These are phyloP conservation scores for Cyanocitta stelleri DNA, from an alignment of 2,113 vertebrate species.

Conservation along the genomic window DNA sequence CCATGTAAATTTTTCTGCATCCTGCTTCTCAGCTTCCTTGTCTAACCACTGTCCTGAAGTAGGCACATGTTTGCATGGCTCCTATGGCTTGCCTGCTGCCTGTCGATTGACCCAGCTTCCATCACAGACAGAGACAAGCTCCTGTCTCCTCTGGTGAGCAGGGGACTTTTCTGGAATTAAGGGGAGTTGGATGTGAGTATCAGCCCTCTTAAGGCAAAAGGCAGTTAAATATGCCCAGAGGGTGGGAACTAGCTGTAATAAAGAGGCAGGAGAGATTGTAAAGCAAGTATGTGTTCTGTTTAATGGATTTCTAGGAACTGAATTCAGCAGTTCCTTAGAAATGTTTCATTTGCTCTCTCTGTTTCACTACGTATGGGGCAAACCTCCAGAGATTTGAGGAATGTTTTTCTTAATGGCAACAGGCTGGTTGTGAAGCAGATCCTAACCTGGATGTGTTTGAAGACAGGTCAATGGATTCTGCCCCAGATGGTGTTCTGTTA, in stretches of 20 bases:
- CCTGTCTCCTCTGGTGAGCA: neutral
- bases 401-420: neutral
- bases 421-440: neutral
- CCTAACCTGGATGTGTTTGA: neutral
- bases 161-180: neutral
- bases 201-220: neutral
- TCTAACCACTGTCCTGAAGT: neutral
- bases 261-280: neutral
- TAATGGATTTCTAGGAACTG: neutral
- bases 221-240: neutral
- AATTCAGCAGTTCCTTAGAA: neutral
- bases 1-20: neutral
- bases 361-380: neutral
- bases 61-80: neutral
- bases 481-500: neutral
- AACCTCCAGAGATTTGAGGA: neutral
- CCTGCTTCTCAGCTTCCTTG: neutral
- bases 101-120: neutral
- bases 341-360: neutral
- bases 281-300: neutral
- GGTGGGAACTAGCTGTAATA: neutral
- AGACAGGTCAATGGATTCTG: neutral
- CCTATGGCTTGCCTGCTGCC: neutral
- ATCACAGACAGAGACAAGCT: rapidly evolving
- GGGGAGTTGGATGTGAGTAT: neutral